Evolutionary conservation across 2,888 invertebrate genomes (phyloP).

Genomic region (Drosophila rellima): DNA sequence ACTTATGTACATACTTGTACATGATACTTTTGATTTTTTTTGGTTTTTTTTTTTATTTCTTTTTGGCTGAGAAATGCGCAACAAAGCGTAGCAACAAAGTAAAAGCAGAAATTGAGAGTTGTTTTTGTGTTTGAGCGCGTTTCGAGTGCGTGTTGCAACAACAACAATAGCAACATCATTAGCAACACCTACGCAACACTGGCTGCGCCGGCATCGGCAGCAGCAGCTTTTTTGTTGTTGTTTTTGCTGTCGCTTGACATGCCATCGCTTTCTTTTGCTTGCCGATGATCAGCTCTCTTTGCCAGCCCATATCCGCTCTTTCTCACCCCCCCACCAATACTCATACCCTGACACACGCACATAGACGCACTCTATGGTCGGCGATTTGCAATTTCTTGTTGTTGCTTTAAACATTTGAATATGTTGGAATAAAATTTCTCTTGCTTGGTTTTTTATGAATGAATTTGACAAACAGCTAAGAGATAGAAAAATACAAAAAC

Average conservation of each 20-base stretch:
- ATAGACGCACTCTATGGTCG: slow-evolving; percentile 38
- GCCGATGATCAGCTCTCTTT: slow-evolving; percentile 31
- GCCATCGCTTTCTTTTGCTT: slow-evolving; percentile 75
- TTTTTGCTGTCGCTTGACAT: slow-evolving; percentile 45
- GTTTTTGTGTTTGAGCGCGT: slow-evolving; percentile 55
- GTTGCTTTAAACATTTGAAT: slow-evolving; percentile 24
- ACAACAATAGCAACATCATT: slow-evolving; percentile 10
- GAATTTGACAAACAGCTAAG: slow-evolving; percentile 36
- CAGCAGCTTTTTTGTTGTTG: slow-evolving; percentile 19
- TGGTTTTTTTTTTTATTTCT: slow-evolving; percentile 7
- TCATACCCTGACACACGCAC: slow-evolving; percentile 13
- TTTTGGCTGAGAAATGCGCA: slow-evolving; percentile 63
- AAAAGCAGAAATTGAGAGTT: slow-evolving; percentile 79
- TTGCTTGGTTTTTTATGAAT: slow-evolving; percentile 42
- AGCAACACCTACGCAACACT: slow-evolving; percentile 67
- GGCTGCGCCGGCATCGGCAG: slow-evolving; percentile 38
- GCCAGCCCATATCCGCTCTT: slow-evolving; percentile 1
- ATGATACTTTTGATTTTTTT: slow-evolving; percentile 13
- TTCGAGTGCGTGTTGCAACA: slow-evolving; percentile 34
- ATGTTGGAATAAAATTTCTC: slow-evolving; percentile 39
- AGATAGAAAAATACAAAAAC: slow-evolving; percentile 1
- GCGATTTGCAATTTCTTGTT: slow-evolving; percentile 33
- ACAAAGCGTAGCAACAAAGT: slow-evolving; percentile 70
- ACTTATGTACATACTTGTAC: slow-evolving; percentile 5
- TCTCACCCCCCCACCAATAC: slow-evolving; percentile 2